Conservation (phyloP, 2,113 vertebrate species). For the Psammodynastes pulverulentus region DNA sequence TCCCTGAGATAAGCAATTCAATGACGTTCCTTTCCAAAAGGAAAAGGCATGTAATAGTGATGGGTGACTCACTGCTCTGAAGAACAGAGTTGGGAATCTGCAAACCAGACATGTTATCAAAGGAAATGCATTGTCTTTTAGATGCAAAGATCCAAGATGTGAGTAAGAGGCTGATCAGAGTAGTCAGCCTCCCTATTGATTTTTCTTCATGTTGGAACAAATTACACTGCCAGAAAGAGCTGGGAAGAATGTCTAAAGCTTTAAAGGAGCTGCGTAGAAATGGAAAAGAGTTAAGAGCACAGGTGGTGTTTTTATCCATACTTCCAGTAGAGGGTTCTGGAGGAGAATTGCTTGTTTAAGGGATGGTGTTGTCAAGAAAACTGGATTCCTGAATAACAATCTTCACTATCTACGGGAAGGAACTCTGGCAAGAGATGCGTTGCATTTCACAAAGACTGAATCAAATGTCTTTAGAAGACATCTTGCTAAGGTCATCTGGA, state of each 20-base stretch:
- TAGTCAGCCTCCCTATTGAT: neutral
- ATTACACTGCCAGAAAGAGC: neutral
- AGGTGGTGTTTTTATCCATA: neutral
- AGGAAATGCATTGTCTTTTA: neutral
- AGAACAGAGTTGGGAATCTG: neutral
- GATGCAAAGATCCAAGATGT: neutral
- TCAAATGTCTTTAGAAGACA: neutral
- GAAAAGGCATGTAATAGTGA: neutral
- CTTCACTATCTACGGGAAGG: neutral
- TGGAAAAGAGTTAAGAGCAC: neutral
- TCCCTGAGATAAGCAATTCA: neutral
- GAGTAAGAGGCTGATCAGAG: neutral
- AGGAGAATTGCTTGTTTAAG: neutral
- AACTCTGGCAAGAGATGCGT: neutral
- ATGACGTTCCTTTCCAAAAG: neutral
- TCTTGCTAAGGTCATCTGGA: neutral
- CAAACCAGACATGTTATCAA: neutral
- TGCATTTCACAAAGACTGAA: neutral
- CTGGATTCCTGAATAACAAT: neutral
- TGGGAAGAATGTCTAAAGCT: neutral
- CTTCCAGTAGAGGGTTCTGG: neutral
- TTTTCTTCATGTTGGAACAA: neutral
- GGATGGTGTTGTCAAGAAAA: neutral
- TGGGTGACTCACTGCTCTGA: neutral
- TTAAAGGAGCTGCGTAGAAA: neutral